phyloP scores from a whole-genome alignment of 2,797 vertebrate species.

The Alcedo atthis region DNA sequence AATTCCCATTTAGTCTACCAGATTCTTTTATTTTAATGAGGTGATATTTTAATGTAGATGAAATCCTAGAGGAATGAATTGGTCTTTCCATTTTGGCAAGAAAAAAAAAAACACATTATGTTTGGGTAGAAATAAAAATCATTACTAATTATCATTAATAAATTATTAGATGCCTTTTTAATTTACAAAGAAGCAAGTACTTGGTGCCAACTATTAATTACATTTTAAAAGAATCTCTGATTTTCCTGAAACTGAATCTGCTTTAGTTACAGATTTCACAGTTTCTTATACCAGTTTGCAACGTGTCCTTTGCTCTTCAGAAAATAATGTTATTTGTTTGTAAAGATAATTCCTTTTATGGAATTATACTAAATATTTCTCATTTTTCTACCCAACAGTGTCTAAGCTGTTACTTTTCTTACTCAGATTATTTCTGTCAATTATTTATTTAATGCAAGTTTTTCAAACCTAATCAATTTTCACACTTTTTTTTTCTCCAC shows the following conservation, averaged over 20 bases:
- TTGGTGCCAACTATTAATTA: not conserved
- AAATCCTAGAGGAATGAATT: not conserved
- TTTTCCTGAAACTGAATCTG: not conserved
- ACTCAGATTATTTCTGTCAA: slow-evolving; percentile 12
- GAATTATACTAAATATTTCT: not conserved
- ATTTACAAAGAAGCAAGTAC: not conserved
- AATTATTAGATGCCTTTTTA: not conserved
- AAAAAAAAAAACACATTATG: not conserved
- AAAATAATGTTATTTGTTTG: not conserved
- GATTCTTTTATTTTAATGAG: not conserved
- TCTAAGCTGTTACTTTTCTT: not conserved
- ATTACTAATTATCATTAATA: not conserved
- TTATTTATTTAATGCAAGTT: slow-evolving; percentile 39
- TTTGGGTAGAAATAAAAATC: not conserved
- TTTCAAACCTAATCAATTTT: slow-evolving; percentile 26
- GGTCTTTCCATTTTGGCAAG: not conserved
- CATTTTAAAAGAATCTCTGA: not conserved
- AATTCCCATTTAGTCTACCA: not conserved
- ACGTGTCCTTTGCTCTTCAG: not conserved
- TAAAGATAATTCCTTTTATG: not conserved
- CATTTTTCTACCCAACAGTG: not conserved
- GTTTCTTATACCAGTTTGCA: not conserved
- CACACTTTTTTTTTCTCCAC: not conserved
- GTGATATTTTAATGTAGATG: not conserved
- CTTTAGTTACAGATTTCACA: not conserved